phyloP scores from a whole-genome alignment of 37 sponge, comb jelly and placozoan species.

The Beroe ovata region DNA sequence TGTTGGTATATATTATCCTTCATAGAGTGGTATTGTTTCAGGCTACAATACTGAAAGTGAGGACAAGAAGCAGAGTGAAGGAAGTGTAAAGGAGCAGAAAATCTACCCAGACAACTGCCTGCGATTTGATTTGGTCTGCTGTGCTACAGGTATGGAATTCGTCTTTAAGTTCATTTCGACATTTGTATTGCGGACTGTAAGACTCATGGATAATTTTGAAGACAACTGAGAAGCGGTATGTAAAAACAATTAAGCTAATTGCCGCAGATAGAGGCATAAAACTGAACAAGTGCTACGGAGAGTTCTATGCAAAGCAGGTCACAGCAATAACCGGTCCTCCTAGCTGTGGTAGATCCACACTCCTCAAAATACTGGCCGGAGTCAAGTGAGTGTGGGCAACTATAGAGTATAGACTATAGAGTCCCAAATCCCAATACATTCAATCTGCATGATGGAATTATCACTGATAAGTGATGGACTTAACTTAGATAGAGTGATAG shows the following conservation, averaged over 20 bases:
- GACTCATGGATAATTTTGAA: too few species aligned
- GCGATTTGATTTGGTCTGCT: conserved; percentile 10
- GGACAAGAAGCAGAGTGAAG: background rate
- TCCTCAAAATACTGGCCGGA: conserved; percentile 52
- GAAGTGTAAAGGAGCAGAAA: background rate
- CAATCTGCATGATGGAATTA: too few species aligned
- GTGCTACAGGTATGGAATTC: conserved; percentile 2
- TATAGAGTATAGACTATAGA: too few species aligned
- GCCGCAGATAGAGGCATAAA: conserved; percentile 36
- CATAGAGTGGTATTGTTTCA: too few species aligned
- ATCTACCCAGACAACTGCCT: conserved; percentile 62
- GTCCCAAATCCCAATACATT: too few species aligned
- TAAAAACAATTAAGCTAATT: too few species aligned
- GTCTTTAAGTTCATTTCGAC: too few species aligned
- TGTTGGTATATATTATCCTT: too few species aligned
- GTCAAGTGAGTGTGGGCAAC: conserved; percentile 23
- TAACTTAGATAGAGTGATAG: too few species aligned
- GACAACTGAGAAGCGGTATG: too few species aligned
- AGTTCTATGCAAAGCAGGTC: conserved; percentile 25
- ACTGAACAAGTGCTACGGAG: conserved; percentile 54
- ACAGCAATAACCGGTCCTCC: conserved; percentile 37
- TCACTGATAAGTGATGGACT: too few species aligned
- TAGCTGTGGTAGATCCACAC: conserved; percentile 40
- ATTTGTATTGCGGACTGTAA: too few species aligned
- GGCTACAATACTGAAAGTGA: conserved; percentile 15